Evolutionary conservation across 2,797 vertebrate genomes (phyloP).

Genomic region (Phataginus tetradactyla): DNA sequence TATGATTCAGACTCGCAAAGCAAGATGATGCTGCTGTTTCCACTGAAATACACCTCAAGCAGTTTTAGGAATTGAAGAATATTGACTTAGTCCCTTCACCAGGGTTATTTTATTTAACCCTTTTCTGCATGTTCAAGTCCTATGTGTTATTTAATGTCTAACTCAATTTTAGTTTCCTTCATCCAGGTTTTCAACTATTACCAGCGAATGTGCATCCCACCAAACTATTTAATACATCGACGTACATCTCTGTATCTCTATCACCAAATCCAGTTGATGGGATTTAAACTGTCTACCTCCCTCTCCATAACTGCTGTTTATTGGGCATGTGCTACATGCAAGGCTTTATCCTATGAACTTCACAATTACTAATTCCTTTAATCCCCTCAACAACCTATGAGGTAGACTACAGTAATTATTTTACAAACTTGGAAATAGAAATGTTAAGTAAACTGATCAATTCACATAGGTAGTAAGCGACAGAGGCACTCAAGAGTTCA

Average conservation of each 20-base stretch:
- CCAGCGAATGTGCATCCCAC: background rate
- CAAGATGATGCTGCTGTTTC: background rate
- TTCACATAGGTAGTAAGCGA: background rate
- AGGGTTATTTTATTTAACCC: background rate
- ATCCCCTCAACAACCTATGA: background rate
- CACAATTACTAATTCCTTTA: background rate
- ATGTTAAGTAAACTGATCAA: background rate
- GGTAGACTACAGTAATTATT: background rate
- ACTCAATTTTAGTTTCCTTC: background rate
- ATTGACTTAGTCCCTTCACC: background rate
- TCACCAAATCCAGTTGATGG: background rate
- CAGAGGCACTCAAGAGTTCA: background rate
- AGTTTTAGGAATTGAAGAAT: background rate
- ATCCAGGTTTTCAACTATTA: background rate
- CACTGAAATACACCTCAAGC: background rate
- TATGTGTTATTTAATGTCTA: background rate
- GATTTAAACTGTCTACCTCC: background rate
- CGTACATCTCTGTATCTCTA: background rate
- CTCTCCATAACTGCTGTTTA: background rate
- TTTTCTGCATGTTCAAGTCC: background rate
- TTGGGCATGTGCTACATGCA: background rate
- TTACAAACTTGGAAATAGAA: background rate
- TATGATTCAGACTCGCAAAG: background rate
- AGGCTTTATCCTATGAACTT: background rate
- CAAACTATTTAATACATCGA: background rate